Percentiles rank a stretch among this genome's conserved stretches.
Evolutionary conservation across 2,888 invertebrate genomes (phyloP).

Genomic region (Ectobius pallidus): DNA sequence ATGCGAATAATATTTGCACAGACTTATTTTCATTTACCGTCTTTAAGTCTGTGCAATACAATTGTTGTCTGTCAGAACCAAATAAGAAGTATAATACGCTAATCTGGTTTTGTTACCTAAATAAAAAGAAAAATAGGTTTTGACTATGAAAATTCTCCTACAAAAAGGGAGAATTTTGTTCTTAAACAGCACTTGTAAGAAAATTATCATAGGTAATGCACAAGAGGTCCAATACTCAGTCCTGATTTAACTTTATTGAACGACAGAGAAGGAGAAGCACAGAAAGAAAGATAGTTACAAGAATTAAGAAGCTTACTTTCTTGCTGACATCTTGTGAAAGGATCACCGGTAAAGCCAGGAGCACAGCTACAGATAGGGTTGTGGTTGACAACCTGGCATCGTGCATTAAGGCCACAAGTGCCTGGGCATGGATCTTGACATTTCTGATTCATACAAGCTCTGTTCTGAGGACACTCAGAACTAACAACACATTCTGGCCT

Average conservation of each 20-base stretch:
- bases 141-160: no score
- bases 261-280: neutral
- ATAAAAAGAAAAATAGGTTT: no score
- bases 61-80: no score
- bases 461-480: slow-evolving; percentile 69
- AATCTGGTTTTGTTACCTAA: no score
- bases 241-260: neutral
- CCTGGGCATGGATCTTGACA: slow-evolving; percentile 71
- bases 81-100: no score
- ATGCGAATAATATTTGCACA: no score
- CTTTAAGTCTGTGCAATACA: no score
- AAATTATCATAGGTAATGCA: no score
- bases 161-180: no score
- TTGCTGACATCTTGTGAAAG: slow-evolving; percentile 61
- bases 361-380: slow-evolving; percentile 71
- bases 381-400: slow-evolving; percentile 71
- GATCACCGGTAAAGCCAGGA: slow-evolving; percentile 67
- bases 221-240: no score
- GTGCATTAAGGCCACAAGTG: slow-evolving; percentile 68
- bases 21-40: no score
- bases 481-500: slow-evolving; percentile 70
- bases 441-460: slow-evolving; percentile 66
- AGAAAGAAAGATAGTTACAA: neutral
- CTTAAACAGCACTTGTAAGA: no score
- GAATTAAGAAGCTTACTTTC: slow-evolving; percentile 53